These are phyloP conservation scores for Schizotus pectinicornis DNA, from an alignment of 2,888 invertebrate species.

Conservation along the genomic window DNA sequence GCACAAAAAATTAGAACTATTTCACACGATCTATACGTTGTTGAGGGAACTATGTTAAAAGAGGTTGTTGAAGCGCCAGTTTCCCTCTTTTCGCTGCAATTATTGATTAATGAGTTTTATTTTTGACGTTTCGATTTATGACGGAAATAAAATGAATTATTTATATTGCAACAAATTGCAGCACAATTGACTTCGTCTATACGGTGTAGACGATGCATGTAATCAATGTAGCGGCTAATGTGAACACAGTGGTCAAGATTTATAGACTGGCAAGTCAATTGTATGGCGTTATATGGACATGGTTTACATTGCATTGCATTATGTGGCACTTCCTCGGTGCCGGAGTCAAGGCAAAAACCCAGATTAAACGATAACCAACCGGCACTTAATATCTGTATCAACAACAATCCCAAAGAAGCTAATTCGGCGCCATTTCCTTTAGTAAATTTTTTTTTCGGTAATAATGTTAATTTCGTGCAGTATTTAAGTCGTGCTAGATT, in stretches of 20 bases:
- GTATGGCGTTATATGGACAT: conserved; percentile 52
- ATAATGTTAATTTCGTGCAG: too few relatives aligned
- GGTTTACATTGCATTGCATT: conserved; percentile 41
- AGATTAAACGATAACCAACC: conserved; percentile 8
- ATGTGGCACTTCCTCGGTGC: conserved; percentile 48
- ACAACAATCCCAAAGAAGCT: too few relatives aligned
- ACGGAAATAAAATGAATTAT: conserved; percentile 15
- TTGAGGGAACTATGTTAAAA: too few relatives aligned
- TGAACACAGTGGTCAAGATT: conserved; percentile 55
- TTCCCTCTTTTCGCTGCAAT: not conserved
- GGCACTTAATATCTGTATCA: not conserved
- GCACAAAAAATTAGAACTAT: too few relatives aligned
- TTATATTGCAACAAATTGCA: conserved; percentile 45
- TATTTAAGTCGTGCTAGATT: too few relatives aligned
- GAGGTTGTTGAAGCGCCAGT: too few relatives aligned
- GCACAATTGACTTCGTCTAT: conserved; percentile 42
- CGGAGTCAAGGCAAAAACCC: conserved; percentile 37
- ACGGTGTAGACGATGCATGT: conserved; percentile 54
- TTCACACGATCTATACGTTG: too few relatives aligned
- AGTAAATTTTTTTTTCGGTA: too few relatives aligned
- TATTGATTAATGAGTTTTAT: not conserved
- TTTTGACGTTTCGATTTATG: not conserved
- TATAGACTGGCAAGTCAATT: conserved; percentile 57
- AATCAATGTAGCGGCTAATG: conserved; percentile 58
- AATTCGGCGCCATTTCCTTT: too few relatives aligned